Percentiles rank a stretch among this genome's conserved stretches.
Conservation (phyloP, 2,113 vertebrate genomes). For the Thunnus thynnus region DNA sequence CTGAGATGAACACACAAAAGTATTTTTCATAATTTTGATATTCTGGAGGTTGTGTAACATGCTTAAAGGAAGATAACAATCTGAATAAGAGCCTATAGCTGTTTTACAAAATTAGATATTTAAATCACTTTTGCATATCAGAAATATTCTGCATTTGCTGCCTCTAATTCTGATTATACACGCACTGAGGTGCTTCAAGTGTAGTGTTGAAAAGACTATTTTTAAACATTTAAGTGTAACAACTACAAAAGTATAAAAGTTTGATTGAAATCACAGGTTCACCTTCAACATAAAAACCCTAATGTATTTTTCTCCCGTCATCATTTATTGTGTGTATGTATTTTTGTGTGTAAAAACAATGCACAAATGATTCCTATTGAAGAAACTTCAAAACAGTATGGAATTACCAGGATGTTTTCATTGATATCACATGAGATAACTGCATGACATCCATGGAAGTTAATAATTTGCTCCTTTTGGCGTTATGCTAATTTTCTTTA, state of each 20-base stretch:
- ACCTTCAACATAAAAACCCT: not conserved
- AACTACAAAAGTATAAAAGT: not conserved
- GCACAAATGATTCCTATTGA: slow-evolving; percentile 8
- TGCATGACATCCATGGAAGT: slow-evolving; percentile 19
- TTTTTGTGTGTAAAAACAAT: slow-evolving; percentile 2
- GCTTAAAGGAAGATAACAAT: slow-evolving; percentile 1
- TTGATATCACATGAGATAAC: slow-evolving; percentile 3
- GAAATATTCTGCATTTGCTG: slow-evolving; percentile 36
- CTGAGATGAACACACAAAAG: slow-evolving; percentile 41
- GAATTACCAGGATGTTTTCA: slow-evolving; percentile 8
- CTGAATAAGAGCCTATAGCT: slow-evolving; percentile 62
- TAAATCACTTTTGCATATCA: slow-evolving; percentile 38
- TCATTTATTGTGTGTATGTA: not conserved
- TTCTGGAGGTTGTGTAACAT: slow-evolving; percentile 36
- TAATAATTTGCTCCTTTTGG: slow-evolving; percentile 31
- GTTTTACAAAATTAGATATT: slow-evolving; percentile 57
- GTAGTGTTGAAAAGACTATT: not conserved
- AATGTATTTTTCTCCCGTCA: not conserved
- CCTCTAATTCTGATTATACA: slow-evolving; percentile 52
- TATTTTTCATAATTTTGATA: slow-evolving; percentile 39
- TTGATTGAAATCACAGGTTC: not conserved
- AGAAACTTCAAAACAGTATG: slow-evolving; percentile 16
- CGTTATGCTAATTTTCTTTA: slow-evolving; percentile 38
- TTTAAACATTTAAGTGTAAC: not conserved
- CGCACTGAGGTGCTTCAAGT: slow-evolving; percentile 14